Evolutionary conservation across 1,140 invertebrate genomes (phyloP).

Genomic region (Zaprionus kolodkinae): DNA sequence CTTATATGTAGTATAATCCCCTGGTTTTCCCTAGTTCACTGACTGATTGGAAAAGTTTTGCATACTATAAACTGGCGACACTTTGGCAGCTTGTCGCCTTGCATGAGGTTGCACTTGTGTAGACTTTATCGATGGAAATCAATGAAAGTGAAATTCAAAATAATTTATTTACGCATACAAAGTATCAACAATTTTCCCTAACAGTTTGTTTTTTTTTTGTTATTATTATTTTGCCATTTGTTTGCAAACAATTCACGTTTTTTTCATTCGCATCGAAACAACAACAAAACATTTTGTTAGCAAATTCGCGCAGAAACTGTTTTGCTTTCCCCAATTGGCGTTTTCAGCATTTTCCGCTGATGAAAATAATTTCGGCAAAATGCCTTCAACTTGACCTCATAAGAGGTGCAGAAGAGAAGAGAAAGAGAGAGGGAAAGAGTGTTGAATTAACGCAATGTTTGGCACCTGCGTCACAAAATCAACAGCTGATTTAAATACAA

Average conservation of each 20-base stretch:
- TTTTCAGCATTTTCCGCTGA: constrained; percentile 40
- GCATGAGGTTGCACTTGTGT: constrained; percentile 32
- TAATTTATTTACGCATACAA: constrained; percentile 11
- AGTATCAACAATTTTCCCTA: constrained; percentile 7
- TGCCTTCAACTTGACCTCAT: constrained; percentile 78
- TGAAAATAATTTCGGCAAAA: constrained; percentile 42
- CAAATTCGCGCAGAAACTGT: constrained; percentile 67
- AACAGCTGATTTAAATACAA: constrained; percentile 31
- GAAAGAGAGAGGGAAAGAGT: neutral
- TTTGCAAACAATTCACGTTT: constrained; percentile 38
- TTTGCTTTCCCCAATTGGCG: constrained; percentile 35
- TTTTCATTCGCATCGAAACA: constrained; percentile 3
- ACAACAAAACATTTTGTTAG: constrained; percentile 58
- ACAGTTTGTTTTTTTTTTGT: constrained; percentile 1
- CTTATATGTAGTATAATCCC: neutral
- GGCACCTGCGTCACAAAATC: constrained; percentile 22
- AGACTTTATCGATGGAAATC: neutral
- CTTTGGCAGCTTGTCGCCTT: constrained; percentile 8
- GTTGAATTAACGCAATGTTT: neutral
- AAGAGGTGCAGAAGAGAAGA: constrained; percentile 34
- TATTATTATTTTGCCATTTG: constrained; percentile 6
- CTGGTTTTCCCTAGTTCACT: neutral
- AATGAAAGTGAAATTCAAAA: neutral
- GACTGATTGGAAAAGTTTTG: constrained; percentile 37
- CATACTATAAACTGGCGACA: neutral